Base-by-base conservation (phyloP, 2,888 invertebrate genomes). In the Chrysomela aeneicollis region DNA sequence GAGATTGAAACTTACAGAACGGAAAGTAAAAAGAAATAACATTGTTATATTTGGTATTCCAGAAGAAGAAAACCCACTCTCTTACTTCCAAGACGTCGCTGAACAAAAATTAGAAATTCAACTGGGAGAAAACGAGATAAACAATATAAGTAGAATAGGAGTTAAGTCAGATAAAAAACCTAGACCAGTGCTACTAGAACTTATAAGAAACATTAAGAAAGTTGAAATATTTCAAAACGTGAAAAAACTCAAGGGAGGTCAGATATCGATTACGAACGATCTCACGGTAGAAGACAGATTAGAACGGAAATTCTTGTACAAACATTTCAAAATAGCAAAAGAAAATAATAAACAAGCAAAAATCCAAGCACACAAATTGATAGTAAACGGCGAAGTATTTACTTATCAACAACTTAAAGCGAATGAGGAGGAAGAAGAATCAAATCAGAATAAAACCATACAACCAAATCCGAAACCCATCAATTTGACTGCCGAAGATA, bases 1-100 rank as follows among this genome's bases (percentile, higher is more conserved):
- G 26, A 51, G n/a, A 22, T 51, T 51, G 51, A 51, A 51, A 51
- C 51, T 51, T 51, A 30, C 51, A 51, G 22, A 51, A 51, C 30
- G 51, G 22, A 51, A 15, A 51, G 26, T 51, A 51, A 51, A 1
- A 30, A 51, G 51, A 51, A 30, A 22, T 21, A n/a, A n/a, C n/a
- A n/a, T n/a, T n/a, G n/a, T n/a, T n/a, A n/a, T n/a, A n/a, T n/a
- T n/a, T n/a, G n/a, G 22, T 51, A 51, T 51, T 15, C 51, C 51
- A 51, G 51, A 22, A 51, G 51, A 51, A 26, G 6, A 51, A 51
- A 51, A 51, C 26, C 30, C 51, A 51, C 51, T 51, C 26, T n/a
- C 26, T 51, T n/a, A 51, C 26, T 51, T 51, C 51, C 51, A 19
- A 51, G 51, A 51, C 51, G 21, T 51, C 21, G 30, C 51, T 51